Evolutionary conservation across 2,888 invertebrate species (phyloP), one percentile per base, ranked within the genome.

Genomic region (Disparrhopalites patrizii): DNA sequence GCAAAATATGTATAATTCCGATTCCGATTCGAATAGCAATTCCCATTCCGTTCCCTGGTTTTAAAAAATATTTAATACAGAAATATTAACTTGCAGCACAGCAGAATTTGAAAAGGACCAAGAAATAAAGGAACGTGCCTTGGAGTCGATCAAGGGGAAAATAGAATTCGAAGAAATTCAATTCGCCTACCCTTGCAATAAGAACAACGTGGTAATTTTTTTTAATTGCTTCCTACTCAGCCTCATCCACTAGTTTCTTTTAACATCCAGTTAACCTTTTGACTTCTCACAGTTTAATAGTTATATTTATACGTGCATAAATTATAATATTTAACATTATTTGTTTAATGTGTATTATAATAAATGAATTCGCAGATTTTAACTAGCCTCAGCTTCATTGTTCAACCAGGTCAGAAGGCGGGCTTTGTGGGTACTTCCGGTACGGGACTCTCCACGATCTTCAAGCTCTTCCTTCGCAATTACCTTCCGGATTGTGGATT

Each of bases 381-480:
- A 13, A 47, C 13, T 18, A 28, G 36, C 8, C 7, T 55, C 13
- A 55, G 33, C 15, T 33, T 55, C 20, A 28, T 36, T 10, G 25
- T 55, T 31, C 3, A 55, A 33, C 55, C 55, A 18, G 55, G 55
- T n/a, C 20, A 25, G 55, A 55, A 55, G 20, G 55, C 25, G 20
- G 55, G 55, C 5, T 55, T 55, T 18, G 55, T 55, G 2, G 31
- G 33, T 3, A 18, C 28, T 33, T 31, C 20, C 18, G 55, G 55
- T 2, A 33, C 31, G 8, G 55, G 36, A 55, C 36, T 55, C 18
- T 31, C 55, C 4, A 55, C 55, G 2, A 31, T 55, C 36, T 33
- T 55, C 30, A 55, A 55, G 23, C 15, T 55, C 15, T 13, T 55
- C n/a, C 28, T 55, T 3, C 25, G n/a, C n/a, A 31, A 55, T 8